Percentiles rank a stretch among this genome's conserved stretches.
These are phyloP conservation scores for Andrena bucephala DNA, from an alignment of 2,888 invertebrate genomes.

Conservation along the genomic window DNA sequence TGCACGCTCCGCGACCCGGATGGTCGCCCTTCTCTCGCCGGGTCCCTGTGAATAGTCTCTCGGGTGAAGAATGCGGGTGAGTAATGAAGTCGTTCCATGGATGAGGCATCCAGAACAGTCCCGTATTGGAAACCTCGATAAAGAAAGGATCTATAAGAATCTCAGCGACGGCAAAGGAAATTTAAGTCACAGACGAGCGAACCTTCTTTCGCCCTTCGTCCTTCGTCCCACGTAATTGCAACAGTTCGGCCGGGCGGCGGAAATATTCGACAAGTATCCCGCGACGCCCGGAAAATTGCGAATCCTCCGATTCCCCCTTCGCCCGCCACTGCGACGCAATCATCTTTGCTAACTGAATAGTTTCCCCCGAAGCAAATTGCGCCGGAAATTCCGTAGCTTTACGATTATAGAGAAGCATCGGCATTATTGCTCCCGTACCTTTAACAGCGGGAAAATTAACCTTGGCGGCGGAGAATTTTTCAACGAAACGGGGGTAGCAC, in stretches of 20 bases:
- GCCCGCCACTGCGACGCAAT: too few species aligned
- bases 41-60: slow-evolving; percentile 51
- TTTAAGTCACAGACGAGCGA: slow-evolving; percentile 35
- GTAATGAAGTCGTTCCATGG: slow-evolving; percentile 65
- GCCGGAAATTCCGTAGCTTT: not conserved
- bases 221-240: slow-evolving; percentile 29
- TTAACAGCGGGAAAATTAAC: slow-evolving; percentile 27
- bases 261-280: slow-evolving; percentile 11
- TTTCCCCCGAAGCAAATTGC: not conserved
- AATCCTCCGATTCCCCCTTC: not conserved
- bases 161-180: slow-evolving; percentile 37
- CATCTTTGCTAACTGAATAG: not conserved
- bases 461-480: slow-evolving; percentile 35
- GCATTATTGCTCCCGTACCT: not conserved
- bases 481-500: not conserved
- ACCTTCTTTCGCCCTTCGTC: not conserved
- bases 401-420: not conserved
- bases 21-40: slow-evolving; percentile 26
- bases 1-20: slow-evolving; percentile 33
- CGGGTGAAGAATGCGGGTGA: slow-evolving; percentile 67
- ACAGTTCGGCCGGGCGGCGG: slow-evolving; percentile 2
- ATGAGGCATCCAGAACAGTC: slow-evolving; percentile 52
- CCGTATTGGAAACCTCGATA: slow-evolving; percentile 63
- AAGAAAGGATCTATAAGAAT: slow-evolving; percentile 28
- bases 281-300: not conserved